phyloP scores from a whole-genome alignment of 2,797 vertebrate genomes.

The Platalea minor region DNA sequence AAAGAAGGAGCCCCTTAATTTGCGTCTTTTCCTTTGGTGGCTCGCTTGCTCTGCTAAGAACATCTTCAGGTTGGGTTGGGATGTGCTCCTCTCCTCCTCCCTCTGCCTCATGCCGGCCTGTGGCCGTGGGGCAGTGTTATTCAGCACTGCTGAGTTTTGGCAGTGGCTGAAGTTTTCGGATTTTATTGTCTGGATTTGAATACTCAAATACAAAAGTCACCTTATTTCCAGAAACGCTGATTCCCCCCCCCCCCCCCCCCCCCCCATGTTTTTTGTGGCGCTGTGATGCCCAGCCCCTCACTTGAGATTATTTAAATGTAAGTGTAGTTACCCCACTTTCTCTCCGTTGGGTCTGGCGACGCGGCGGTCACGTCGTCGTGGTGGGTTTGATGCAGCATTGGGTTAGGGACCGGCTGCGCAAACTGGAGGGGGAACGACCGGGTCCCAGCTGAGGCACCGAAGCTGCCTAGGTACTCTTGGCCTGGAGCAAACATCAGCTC shows the following conservation, averaged over 20 bases:
- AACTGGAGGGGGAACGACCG: fast-evolving
- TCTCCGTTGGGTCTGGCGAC: too few species aligned
- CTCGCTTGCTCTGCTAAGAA: neutral
- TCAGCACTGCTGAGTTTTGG: neutral
- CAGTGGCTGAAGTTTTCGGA: neutral
- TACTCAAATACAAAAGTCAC: fast-evolving
- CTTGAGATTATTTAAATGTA: too few species aligned
- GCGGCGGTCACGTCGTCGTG: fast-evolving
- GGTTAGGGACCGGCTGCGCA: neutral
- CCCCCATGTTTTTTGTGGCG: neutral
- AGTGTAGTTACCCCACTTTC: neutral
- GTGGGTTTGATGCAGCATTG: neutral
- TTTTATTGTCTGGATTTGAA: neutral
- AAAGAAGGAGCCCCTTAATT: neutral
- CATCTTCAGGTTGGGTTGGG: too few species aligned
- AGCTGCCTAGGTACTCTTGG: neutral
- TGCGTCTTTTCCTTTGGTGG: neutral
- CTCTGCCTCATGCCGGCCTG: neutral
- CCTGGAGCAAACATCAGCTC: neutral
- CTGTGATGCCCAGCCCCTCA: neutral
- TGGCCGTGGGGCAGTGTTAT: neutral
- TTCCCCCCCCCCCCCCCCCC: too few species aligned
- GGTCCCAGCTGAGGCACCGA: neutral
- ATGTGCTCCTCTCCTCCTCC: neutral
- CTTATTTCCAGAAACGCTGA: neutral